These are phyloP conservation scores for Spialia ferax DNA, from an alignment of 2,888 invertebrate species.

Conservation along the genomic window DNA sequence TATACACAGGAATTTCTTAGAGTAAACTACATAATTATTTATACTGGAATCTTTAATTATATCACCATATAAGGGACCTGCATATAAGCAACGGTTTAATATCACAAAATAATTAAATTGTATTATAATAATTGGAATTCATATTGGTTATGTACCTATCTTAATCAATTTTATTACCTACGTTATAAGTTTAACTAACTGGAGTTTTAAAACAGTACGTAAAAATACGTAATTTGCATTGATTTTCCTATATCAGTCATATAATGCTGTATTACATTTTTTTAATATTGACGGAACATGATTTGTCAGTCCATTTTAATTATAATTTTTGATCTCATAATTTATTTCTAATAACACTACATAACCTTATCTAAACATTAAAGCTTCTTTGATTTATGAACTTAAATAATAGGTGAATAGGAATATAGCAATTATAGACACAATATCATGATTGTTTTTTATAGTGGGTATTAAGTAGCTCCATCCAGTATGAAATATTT, in stretches of 20 bases:
- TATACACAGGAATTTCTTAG: neutral
- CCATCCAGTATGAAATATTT: neutral
- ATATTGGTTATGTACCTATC: constrained; percentile 8
- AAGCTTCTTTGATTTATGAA: constrained; percentile 79
- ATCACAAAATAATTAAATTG: constrained; percentile 36
- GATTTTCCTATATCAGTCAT: constrained; percentile 21
- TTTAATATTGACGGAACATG: constrained; percentile 21
- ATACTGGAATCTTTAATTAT: constrained; percentile 34
- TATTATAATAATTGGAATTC: constrained; percentile 14
- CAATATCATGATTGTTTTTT: constrained; percentile 33
- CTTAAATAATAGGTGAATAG: constrained; percentile 54
- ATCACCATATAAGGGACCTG: constrained; percentile 43
- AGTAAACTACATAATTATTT: neutral
- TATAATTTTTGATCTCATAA: constrained; percentile 19
- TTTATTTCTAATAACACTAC: constrained; percentile 2
- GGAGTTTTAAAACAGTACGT: constrained; percentile 10
- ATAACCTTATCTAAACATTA: constrained; percentile 63
- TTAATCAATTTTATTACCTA: neutral
- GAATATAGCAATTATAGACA: constrained; percentile 60
- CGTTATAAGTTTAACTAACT: neutral
- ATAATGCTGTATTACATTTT: constrained; percentile 12
- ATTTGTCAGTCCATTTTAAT: constrained; percentile 25
- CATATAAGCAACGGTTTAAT: constrained; percentile 33
- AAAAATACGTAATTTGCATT: constrained; percentile 22
- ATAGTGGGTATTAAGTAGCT: constrained; percentile 17